Conservation (phyloP, 2,113 vertebrate genomes). For the Pavo muticus region DNA sequence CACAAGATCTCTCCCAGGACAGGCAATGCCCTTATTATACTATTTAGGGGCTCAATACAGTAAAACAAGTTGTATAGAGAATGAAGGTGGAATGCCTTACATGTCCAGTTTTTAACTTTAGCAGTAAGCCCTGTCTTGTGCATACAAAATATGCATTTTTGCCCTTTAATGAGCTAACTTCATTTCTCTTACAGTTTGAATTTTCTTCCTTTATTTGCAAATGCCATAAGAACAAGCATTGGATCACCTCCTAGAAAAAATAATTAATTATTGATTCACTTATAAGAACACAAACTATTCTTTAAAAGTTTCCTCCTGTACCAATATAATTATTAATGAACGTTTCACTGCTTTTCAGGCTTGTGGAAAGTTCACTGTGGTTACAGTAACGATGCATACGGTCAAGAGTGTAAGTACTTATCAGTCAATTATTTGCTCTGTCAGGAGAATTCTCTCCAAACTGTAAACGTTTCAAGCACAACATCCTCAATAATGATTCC, state of each 20-base stretch:
- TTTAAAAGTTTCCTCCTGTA: not conserved
- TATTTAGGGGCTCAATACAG: not conserved
- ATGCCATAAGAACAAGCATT: not conserved
- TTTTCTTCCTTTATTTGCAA: constrained; percentile 1
- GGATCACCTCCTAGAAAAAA: not conserved
- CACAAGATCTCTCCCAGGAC: fast-evolving
- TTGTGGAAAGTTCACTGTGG: not conserved
- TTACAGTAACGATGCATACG: not conserved
- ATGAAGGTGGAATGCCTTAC: not conserved
- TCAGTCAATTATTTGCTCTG: constrained; percentile 18
- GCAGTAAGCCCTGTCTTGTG: not conserved
- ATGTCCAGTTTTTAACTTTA: not conserved
- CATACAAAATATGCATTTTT: not conserved
- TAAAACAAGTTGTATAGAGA: not conserved
- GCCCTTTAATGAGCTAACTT: not conserved
- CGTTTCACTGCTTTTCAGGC: not conserved
- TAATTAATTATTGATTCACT: constrained; percentile 10
- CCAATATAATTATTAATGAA: constrained; percentile 1
- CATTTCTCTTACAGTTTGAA: not conserved
- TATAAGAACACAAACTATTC: not conserved
- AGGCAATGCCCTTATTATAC: not conserved
- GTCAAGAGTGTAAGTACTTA: not conserved
- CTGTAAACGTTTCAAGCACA: not conserved
- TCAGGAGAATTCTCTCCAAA: constrained; percentile 9
- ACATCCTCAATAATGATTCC: not conserved